Evolutionary conservation across 2,888 invertebrate genomes (phyloP), one percentile per base, ranked within the genome.

Genomic region (Papilio gigon): DNA sequence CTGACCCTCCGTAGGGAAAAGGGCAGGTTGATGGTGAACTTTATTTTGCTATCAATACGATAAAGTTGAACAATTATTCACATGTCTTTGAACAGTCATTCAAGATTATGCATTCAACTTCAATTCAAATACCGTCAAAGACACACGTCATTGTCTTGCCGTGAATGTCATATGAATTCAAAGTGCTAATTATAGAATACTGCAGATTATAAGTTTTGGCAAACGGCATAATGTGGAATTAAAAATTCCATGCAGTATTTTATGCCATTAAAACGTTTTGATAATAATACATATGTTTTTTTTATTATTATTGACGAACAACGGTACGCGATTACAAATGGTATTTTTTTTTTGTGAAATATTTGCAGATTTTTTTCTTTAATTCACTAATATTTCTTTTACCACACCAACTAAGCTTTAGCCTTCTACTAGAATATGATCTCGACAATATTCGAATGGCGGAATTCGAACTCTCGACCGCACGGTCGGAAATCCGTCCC

Each of bases 161-260:
- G 20, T 20, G 56, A 20, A 33, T 33, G 62, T 30, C 12, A 35
- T 65, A 33, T 59, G 65, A 40, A 65, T 65, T 65, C 25, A 59
- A 59, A 65, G 33, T 59, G 35, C 33, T 47, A 59, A 44, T 65
- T 65, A 65, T 65, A 22, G 4, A 9, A 11, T 9, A 58, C 14
- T 25, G 33, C 42, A 40, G 27, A 40, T 58, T 17, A 58, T 44
- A 20, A 44, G 33, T 65, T 59, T 47, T 22, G 40, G 22, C 44
- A 25, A 42, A 33, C 6, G 3, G 47, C 11, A 64, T 64, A 64
- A 64, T 65, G 33, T 33, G 11, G 35, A 9, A 44, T 33, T 40
- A 44, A 44, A 47, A 30, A 65, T 58, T 65, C 42, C 5, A 4
- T 2, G 42, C 50, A 17, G 35, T 44, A 42, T 44, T 11, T 17